phyloP scores from a whole-genome alignment of 2,888 invertebrate genomes.

The Troides aeacus region DNA sequence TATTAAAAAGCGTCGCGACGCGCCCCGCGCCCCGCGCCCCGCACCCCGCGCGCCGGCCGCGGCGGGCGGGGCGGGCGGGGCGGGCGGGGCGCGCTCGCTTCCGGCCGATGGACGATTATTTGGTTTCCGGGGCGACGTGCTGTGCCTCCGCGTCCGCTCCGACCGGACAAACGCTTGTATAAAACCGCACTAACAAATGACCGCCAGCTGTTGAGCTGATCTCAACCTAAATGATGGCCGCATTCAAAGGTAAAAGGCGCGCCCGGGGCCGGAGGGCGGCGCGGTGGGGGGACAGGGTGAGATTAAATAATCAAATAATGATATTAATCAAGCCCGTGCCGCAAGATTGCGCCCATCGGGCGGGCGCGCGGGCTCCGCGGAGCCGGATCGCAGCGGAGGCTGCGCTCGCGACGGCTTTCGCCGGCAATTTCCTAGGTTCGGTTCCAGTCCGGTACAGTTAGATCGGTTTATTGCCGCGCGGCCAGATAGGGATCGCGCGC shows the following conservation, averaged over 20 bases:
- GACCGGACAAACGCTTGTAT: too few relatives aligned
- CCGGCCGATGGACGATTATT: too few relatives aligned
- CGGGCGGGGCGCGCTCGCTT: too few relatives aligned
- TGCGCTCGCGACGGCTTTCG: constrained; percentile 24
- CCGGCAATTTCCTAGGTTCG: constrained; percentile 29
- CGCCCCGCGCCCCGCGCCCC: too few relatives aligned
- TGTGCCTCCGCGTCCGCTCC: too few relatives aligned
- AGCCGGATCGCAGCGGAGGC: constrained; percentile 22
- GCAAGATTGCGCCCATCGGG: constrained; percentile 22
- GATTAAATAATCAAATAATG: constrained; percentile 31
- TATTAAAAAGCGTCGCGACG: too few relatives aligned
- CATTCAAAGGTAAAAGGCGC: background rate
- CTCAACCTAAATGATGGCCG: background rate
- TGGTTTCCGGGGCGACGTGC: too few relatives aligned
- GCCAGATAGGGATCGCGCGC: constrained; percentile 18
- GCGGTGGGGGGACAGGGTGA: constrained; percentile 1
- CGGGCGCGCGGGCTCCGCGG: constrained; percentile 11
- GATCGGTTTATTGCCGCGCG: constrained; percentile 14
- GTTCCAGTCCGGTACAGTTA: constrained; percentile 24
- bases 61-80: too few relatives aligned
- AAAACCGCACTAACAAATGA: too few relatives aligned
- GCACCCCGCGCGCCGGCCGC: too few relatives aligned
- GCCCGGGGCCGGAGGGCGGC: background rate
- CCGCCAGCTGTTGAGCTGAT: background rate
- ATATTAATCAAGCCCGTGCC: constrained; percentile 28